Conservation (phyloP, 1,140 invertebrate species). For the Nixonia krombeini region DNA sequence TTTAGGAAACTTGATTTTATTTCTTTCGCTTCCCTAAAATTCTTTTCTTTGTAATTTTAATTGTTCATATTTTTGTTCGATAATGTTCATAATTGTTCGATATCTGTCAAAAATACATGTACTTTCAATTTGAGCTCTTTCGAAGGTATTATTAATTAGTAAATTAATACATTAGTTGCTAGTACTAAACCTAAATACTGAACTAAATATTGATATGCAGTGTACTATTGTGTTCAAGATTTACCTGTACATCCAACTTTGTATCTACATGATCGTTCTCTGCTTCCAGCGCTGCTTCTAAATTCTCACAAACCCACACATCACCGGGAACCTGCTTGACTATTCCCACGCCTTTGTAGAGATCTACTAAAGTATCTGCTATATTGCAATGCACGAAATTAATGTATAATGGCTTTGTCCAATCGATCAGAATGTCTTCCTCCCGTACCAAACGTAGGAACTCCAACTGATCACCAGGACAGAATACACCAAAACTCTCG, state of each 20-base stretch:
- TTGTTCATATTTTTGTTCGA: no score
- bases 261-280: conserved; percentile 23
- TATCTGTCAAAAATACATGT: no score
- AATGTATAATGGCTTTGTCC: conserved; percentile 83
- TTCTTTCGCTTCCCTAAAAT: no score
- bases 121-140: no score
- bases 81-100: no score
- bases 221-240: no score
- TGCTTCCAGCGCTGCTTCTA: conserved; percentile 46
- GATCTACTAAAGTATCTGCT: conserved; percentile 79
- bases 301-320: conserved; percentile 79
- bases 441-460: conserved; percentile 78
- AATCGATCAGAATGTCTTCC: conserved; percentile 83
- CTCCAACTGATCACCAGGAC: conserved; percentile 81
- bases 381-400: conserved; percentile 86
- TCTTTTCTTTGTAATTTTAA: no score
- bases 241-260: conserved; percentile 56
- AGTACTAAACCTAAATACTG: no score
- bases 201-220: no score
- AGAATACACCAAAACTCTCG: conserved; percentile 87
- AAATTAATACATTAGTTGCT: no score
- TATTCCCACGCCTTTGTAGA: conserved; percentile 76
- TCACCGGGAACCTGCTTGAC: conserved; percentile 84
- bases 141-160: no score
- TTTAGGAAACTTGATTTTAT: no score